A percentile compares a stretch with the other conserved stretches of the same genome.
Conservation (phyloP, 2,888 invertebrate genomes). For the Drosophila maculinotata region DNA sequence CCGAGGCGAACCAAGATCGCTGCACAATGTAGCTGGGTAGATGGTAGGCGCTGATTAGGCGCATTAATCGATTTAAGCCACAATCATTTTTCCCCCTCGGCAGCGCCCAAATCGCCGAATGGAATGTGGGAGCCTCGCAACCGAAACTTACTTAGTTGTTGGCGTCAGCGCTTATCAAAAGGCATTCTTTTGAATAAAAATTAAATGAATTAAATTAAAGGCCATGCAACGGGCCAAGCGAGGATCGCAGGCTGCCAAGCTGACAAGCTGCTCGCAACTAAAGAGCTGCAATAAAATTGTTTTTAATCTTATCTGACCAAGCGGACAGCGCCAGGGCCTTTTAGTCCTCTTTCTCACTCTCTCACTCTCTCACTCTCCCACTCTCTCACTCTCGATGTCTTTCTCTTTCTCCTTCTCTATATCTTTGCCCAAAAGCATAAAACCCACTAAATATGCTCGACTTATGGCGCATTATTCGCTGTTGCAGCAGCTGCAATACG, state of each 20-base stretch:
- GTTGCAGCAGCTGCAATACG: constrained; percentile 45
- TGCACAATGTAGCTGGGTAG: constrained; percentile 66
- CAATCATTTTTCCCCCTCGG: constrained; percentile 68
- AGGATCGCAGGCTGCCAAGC: constrained; percentile 28
- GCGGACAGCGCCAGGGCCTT: constrained; percentile 76
- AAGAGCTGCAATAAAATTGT: constrained; percentile 84
- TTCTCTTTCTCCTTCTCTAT: constrained; percentile 8
- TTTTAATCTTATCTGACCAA: constrained; percentile 81
- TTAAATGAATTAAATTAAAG: constrained; percentile 84
- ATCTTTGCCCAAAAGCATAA: constrained; percentile 45
- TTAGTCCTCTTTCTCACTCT: constrained; percentile 53
- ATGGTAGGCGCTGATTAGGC: constrained; percentile 82
- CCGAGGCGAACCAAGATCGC: constrained; percentile 38
- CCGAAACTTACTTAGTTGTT: constrained; percentile 62
- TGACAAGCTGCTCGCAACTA: constrained; percentile 62
- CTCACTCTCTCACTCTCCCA: constrained; percentile 4
- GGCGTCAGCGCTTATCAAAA: constrained; percentile 73
- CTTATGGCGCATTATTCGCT: constrained; percentile 70
- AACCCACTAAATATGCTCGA: constrained; percentile 74
- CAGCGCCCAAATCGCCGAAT: constrained; percentile 40
- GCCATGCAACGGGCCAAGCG: constrained; percentile 33
- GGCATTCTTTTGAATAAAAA: constrained; percentile 82
- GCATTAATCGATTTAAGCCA: constrained; percentile 84
- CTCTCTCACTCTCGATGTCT: not conserved
- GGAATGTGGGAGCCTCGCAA: constrained; percentile 73